Evolutionary conservation across 2,113 vertebrate species (phyloP), one percentile per base, ranked within the genome.

Genomic region (Coptodon rendalli): DNA sequence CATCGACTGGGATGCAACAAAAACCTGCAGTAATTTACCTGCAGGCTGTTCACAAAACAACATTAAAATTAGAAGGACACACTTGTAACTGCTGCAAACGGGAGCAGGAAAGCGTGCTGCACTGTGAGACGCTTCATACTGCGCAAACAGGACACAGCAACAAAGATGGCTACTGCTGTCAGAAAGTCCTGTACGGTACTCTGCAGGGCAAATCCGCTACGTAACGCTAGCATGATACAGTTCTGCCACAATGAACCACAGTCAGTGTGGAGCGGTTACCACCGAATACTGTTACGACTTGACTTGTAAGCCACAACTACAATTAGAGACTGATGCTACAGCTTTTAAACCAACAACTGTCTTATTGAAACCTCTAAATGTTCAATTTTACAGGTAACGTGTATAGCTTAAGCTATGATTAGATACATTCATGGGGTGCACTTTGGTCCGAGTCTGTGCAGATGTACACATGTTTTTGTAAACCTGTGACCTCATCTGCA

Each of bases 61-160:
- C 63, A 71, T 0, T 71, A 38, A 71, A 71, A 43, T 0, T 16
- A 43, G 36, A 40, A 0, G 36, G n/a, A 40, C 0, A 0, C n/a
- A 6, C n/a, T 24, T 68, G 36, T 24, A 40, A 68, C n/a, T 9
- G 36, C 12, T 19, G n/a, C 19, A 14, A 9, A 14, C 0, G 1
- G 36, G n/a, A 40, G 63, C 7, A 2, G 63, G 2, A 73, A 45
- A 27, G 13, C 5, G 5, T 27, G 40, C 6, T 6, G 8, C 40
- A 1, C 68, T 27, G 22, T 0, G 66, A 71, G 36, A 45, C 7
- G 22, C 12, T 24, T 71, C 13, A 27, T 27, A 27, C 24, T 2
- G 14, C 48, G 43, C 22, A 45, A 76, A 76, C 40, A 48, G 68
- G 68, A 29, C 22, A 76, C 68, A 0, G 43, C 71, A 76, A 17